A percentile compares a stretch with the other conserved stretches of the same genome.
Conservation (phyloP, 2,797 vertebrate species). For the Ctenochaetus hawaiiensis region DNA sequence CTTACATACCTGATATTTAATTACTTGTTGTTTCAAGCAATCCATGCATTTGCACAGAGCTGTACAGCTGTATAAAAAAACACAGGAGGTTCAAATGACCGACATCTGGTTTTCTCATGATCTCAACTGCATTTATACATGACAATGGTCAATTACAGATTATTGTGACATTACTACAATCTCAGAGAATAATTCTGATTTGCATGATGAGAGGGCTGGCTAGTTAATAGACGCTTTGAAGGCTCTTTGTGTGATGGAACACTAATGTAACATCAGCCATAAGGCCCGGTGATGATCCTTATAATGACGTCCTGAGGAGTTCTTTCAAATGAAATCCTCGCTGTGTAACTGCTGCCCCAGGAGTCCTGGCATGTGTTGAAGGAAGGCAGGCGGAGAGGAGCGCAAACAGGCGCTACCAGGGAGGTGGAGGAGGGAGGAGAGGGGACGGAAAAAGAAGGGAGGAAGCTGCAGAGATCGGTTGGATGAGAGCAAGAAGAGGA, state of each 20-base stretch:
- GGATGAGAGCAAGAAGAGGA: conserved; percentile 15
- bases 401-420: conserved; percentile 50
- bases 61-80: neutral
- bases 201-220: conserved; percentile 34
- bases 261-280: conserved; percentile 67
- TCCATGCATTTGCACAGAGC: conserved; percentile 2
- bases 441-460: conserved; percentile 24
- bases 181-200: conserved; percentile 33
- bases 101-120: conserved; percentile 4
- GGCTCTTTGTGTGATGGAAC: conserved; percentile 60
- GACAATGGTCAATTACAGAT: conserved; percentile 39
- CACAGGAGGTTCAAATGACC: neutral
- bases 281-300: conserved; percentile 64
- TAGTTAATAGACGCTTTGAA: conserved; percentile 53
- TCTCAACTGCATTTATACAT: neutral
- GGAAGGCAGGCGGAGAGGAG: conserved; percentile 57
- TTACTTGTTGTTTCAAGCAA: conserved; percentile 5
- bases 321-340: conserved; percentile 66
- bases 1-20: neutral
- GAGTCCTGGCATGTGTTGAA: conserved; percentile 79
- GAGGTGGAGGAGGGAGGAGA: conserved; percentile 38
- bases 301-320: conserved; percentile 73
- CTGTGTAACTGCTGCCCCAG: conserved; percentile 71
- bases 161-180: conserved; percentile 26
- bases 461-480: conserved; percentile 10